Base-by-base conservation (phyloP, 2,797 vertebrate genomes). In the Neopelma chrysocephalum region DNA sequence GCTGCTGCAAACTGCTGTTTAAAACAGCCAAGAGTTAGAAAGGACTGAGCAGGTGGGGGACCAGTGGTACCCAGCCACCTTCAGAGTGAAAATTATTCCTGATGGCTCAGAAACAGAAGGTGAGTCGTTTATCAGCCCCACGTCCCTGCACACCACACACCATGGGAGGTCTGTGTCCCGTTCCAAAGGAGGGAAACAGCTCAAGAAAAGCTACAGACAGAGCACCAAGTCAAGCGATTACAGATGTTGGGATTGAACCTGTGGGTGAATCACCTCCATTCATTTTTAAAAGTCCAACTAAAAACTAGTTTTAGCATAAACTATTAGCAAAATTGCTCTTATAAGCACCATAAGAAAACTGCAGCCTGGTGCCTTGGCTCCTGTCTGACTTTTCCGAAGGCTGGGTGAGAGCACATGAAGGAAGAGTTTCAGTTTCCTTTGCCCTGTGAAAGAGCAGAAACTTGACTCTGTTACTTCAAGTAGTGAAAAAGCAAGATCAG, bases 61-160 rank as follows among this genome's bases (percentile, higher is more conserved):
- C 65, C 42, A 69, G 58, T 1, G 0, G 38, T 14, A 54, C 23
- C 29, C 32, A 78, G 62, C 16, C 32, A 65, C 27, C 6, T 80
- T 43, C 47, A n/a, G 31, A 38, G 34, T 5, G 26, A 50, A 77
- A 83, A 40, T 32, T 11, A 61, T 18, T 82, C 82, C 42, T 0
- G 0, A 68, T 32, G 25, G 11, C 58, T 87, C 0, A 0, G 69
- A 54, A 56, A n/a, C 11, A 47, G 64, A n/a, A 3, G 1, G 7
- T 15, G 38, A 34, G 64, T 76, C 34, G 38, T 32, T 23, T 15
- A 34, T n/a, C 54, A 77, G 71, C 45, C 50, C 23, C n/a, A 26
- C 2, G 19, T 7, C 26, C n/a, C 31, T 9, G 42, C 15, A 6
- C n/a, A 45, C 29, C 47, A 15, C 15, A 6, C 1, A 8, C 54